Evolutionary conservation across 2,113 vertebrate genomes (phyloP).

Genomic region (Phaethornis superciliosus): DNA sequence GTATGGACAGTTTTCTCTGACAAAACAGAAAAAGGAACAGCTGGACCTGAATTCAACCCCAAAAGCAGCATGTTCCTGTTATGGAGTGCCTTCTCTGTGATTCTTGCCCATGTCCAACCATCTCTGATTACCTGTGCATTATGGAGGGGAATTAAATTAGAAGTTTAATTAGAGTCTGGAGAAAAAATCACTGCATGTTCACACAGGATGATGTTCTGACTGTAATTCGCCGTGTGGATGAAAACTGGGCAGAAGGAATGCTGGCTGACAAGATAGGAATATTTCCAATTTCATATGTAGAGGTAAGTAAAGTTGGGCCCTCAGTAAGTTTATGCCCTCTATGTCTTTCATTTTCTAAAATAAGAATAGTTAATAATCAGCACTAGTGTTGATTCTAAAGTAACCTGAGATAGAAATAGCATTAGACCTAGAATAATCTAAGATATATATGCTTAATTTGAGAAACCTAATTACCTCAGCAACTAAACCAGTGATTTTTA

Average conservation of each 20-base stretch:
- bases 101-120: neutral
- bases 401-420: neutral
- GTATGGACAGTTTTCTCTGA: neutral
- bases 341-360: neutral
- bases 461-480: neutral
- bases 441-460: neutral
- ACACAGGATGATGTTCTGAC: constrained; percentile 94
- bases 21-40: neutral
- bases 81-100: neutral
- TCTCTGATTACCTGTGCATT: neutral
- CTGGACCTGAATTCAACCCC: neutral
- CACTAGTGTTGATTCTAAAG: neutral
- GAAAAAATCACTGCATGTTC: constrained; percentile 58
- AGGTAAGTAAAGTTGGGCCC: constrained; percentile 80
- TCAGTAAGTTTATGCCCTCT: neutral
- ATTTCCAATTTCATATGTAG: constrained; percentile 98
- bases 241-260: constrained; percentile 99
- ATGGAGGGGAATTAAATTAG: neutral
- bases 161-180: neutral
- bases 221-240: constrained; percentile 97
- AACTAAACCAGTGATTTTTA: neutral
- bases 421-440: neutral
- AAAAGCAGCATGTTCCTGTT: neutral
- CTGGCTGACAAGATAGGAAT: constrained; percentile 99
- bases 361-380: neutral